A percentile compares a stretch with the other conserved stretches of the same genome.
These are phyloP conservation scores for Oryzias woworae DNA, from an alignment of 2,113 vertebrate species.

Conservation along the genomic window DNA sequence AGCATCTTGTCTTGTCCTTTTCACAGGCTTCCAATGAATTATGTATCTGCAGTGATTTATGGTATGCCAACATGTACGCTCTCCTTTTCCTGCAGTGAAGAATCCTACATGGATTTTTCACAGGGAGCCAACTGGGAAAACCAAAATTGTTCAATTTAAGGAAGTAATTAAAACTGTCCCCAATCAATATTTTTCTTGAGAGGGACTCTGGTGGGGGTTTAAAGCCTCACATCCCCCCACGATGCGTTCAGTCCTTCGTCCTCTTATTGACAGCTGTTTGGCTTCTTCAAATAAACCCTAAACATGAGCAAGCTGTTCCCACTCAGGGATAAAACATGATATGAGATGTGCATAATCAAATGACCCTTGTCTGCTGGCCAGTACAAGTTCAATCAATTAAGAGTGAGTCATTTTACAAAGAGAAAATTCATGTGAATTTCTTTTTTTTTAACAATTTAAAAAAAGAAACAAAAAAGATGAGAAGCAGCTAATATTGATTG, in stretches of 20 bases:
- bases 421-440: conserved; percentile 10
- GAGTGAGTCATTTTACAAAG: conserved; percentile 6
- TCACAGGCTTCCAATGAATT: conserved; percentile 80
- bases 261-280: conserved; percentile 69
- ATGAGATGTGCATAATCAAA: conserved; percentile 57
- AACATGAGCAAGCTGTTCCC: conserved; percentile 64
- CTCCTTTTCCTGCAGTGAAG: conserved; percentile 61
- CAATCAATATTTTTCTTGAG: conserved; percentile 83
- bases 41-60: conserved; percentile 83
- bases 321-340: conserved; percentile 59
- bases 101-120: conserved; percentile 70
- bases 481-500: neutral
- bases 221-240: conserved; percentile 42
- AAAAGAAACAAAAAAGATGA: conserved; percentile 11
- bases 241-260: conserved; percentile 45
- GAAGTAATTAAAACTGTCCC: conserved; percentile 83
- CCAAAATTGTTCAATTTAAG: conserved; percentile 83
- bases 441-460: conserved; percentile 1
- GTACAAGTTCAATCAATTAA: conserved; percentile 11
- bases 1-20: conserved; percentile 80
- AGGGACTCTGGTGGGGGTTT: conserved; percentile 65
- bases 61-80: conserved; percentile 68
- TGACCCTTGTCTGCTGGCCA: conserved; percentile 9
- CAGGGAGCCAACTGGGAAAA: conserved; percentile 73
- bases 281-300: conserved; percentile 58